Conservation (phyloP, 2,888 invertebrate species). For the Troides oblongomaculatus region DNA sequence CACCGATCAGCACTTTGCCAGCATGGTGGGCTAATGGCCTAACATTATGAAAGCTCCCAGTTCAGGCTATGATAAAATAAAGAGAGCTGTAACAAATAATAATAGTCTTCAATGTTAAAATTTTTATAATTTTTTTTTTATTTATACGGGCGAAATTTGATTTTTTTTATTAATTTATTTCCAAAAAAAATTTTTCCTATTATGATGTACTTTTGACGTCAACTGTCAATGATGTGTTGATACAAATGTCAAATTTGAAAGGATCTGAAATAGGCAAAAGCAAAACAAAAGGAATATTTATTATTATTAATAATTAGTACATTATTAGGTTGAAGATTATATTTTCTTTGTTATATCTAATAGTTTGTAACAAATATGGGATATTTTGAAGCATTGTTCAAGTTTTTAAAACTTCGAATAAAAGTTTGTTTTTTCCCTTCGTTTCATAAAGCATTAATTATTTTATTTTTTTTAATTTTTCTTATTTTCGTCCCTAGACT, state of each 20-base stretch:
- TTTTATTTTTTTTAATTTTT: conserved; percentile 5
- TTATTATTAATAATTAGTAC: neutral
- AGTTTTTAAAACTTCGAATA: conserved; percentile 13
- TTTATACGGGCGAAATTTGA: neutral
- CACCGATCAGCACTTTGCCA: no score
- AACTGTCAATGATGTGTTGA: conserved; percentile 12
- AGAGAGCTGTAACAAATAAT: no score
- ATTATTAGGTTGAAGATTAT: neutral
- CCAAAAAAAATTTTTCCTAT: neutral
- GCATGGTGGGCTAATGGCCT: no score
- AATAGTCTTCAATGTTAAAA: neutral
- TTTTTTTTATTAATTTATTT: conserved; percentile 7
- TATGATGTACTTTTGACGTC: neutral
- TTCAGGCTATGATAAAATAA: no score
- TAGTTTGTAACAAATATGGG: conserved; percentile 40
- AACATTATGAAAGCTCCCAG: no score
- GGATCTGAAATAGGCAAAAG: conserved; percentile 28
- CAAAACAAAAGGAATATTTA: conserved; percentile 23
- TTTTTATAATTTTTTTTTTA: neutral
- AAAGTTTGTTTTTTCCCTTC: conserved; percentile 14
- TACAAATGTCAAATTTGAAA: conserved; percentile 1
- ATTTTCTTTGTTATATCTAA: neutral
- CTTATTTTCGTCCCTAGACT: conserved; percentile 70
- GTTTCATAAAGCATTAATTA: neutral
- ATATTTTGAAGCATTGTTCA: conserved; percentile 39